These are phyloP conservation scores for Lobophora halterata DNA, from an alignment of 2,888 invertebrate species.

Conservation along the genomic window DNA sequence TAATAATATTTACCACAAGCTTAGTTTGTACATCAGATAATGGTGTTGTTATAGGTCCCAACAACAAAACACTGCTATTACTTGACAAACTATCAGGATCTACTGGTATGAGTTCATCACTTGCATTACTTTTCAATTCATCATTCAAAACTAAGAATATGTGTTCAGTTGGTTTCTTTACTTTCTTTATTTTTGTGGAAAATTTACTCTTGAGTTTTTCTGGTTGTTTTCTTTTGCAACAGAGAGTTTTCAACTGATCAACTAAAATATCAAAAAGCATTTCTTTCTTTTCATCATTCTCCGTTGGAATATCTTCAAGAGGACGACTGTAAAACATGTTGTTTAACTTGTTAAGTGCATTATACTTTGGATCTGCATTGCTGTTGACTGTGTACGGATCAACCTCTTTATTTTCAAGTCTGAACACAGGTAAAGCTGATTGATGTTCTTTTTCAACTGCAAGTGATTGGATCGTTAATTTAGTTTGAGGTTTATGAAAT, in stretches of 20 bases:
- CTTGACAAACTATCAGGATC: slow-evolving; percentile 65
- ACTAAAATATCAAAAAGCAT: slow-evolving; percentile 66
- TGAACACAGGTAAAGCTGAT: slow-evolving; percentile 50
- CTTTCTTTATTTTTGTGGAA: slow-evolving; percentile 29
- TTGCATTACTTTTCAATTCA: slow-evolving; percentile 59
- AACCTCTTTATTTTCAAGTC: slow-evolving; percentile 57
- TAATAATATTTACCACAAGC: slow-evolving; percentile 63
- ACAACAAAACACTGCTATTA: slow-evolving; percentile 64
- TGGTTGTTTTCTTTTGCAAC: slow-evolving; percentile 55
- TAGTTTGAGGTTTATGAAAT: background rate
- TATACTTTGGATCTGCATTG: slow-evolving; percentile 45
- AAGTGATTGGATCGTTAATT: slow-evolving; percentile 27
- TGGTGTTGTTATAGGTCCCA: slow-evolving; percentile 65
- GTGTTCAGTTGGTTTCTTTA: slow-evolving; percentile 44
- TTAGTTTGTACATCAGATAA: slow-evolving; percentile 57
- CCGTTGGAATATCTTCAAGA: slow-evolving; percentile 33
- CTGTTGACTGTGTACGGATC: slow-evolving; percentile 42
- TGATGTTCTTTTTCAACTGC: slow-evolving; percentile 31
- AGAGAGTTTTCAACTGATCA: slow-evolving; percentile 62
- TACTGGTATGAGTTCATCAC: slow-evolving; percentile 60
- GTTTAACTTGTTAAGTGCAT: slow-evolving; percentile 56
- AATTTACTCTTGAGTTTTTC: slow-evolving; percentile 32
- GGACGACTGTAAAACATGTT: slow-evolving; percentile 54
- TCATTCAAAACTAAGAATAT: slow-evolving; percentile 71
- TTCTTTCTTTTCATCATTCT: slow-evolving; percentile 58